Percentiles rank a stretch among this genome's conserved stretches.
These are phyloP conservation scores for Phengaris arion DNA, from an alignment of 2,888 invertebrate genomes.

Conservation along the genomic window DNA sequence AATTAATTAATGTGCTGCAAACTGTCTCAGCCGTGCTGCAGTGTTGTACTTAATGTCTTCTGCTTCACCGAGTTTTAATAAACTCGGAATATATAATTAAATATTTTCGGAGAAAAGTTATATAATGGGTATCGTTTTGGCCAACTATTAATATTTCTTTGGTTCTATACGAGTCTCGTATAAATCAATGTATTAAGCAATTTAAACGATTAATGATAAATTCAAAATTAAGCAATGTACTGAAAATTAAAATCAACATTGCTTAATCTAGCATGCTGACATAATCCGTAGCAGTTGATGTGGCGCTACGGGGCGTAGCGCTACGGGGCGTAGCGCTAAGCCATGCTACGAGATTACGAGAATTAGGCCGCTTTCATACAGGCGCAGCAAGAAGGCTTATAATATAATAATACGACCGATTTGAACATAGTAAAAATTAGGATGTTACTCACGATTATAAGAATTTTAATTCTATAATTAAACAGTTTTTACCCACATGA, in stretches of 20 bases:
- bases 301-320: not conserved
- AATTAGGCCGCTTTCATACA: no score
- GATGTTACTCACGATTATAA: no score
- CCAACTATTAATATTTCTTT: not conserved
- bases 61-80: not conserved
- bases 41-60: not conserved
- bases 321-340: not conserved
- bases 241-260: not conserved
- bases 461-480: no score
- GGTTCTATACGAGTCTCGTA: not conserved
- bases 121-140: not conserved
- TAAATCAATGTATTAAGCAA: not conserved
- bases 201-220: no score
- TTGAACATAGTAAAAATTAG: no score
- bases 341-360: not conserved
- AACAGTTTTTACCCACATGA: no score
- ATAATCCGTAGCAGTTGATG: not conserved
- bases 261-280: not conserved
- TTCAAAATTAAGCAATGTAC: no score
- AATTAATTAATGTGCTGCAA: constrained; percentile 18
- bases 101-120: not conserved
- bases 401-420: no score
- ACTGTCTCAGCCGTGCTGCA: not conserved
- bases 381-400: no score
- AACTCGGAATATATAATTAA: not conserved